Conservation (phyloP, 2,888 invertebrate genomes). For the Chymomyza caudatula region DNA sequence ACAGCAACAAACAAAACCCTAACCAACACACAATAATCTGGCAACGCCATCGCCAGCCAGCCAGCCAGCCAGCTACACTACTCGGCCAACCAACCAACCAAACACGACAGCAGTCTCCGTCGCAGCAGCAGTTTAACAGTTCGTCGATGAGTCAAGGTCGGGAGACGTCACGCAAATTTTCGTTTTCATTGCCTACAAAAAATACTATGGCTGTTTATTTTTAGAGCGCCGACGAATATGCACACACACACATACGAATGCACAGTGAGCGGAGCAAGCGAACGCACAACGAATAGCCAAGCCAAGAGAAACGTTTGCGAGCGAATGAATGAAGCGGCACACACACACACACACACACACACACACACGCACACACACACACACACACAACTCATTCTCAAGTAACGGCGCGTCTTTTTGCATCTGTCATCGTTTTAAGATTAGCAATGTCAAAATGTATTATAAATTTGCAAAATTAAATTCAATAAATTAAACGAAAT, state of each 20-base stretch:
- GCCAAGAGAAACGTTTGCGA: background rate
- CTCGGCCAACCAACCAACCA: constrained; percentile 4
- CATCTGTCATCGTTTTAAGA: background rate
- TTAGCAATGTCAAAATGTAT: background rate
- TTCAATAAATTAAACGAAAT: no score
- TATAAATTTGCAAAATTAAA: background rate
- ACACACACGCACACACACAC: background rate
- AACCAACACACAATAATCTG: constrained; percentile 32
- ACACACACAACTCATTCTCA: background rate
- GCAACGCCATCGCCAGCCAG: constrained; percentile 28
- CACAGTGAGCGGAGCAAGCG: background rate
- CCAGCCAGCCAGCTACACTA: background rate
- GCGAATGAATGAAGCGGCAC: background rate
- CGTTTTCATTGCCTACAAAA: constrained; percentile 71
- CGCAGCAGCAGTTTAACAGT: constrained; percentile 73
- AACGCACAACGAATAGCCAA: background rate
- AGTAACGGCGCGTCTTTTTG: background rate
- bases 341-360: background rate
- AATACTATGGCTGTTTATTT: constrained; percentile 27
- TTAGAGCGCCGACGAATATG: constrained; percentile 24
- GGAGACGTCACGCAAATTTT: constrained; percentile 77
- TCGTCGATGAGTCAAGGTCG: constrained; percentile 78
- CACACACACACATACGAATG: constrained; percentile 14
- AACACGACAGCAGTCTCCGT: no score
- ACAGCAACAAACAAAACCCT: constrained; percentile 16